phyloP scores from a whole-genome alignment of 2,888 invertebrate species.

The Ophion slaviceki region DNA sequence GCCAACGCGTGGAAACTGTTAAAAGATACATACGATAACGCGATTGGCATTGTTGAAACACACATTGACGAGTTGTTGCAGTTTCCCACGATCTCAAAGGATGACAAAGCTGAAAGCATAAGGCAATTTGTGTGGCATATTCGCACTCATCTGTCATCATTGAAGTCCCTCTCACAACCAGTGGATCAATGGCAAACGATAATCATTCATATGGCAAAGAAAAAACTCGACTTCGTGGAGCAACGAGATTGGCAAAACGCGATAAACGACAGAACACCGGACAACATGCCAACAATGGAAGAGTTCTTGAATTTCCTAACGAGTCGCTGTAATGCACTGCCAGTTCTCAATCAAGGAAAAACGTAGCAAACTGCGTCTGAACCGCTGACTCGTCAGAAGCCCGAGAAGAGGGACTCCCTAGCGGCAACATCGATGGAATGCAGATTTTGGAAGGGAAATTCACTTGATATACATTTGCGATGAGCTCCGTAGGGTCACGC shows the following conservation, averaged over 20 bases:
- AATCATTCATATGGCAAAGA: no score
- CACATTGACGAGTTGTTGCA: constrained; percentile 63
- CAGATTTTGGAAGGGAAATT: no score
- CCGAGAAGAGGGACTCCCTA: no score
- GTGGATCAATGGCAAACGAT: no score
- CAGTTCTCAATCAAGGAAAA: no score
- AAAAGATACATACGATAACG: constrained; percentile 64
- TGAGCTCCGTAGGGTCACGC: no score
- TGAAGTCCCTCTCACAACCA: constrained; percentile 58
- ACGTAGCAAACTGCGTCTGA: no score
- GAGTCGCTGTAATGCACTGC: no score
- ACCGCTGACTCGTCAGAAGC: no score
- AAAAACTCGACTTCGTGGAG: constrained; percentile 19
- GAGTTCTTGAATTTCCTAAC: constrained; percentile 58
- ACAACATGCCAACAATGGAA: constrained; percentile 52
- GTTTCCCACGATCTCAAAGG: constrained; percentile 46
- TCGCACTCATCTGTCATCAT: constrained; percentile 54
- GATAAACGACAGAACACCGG: constrained; percentile 40
- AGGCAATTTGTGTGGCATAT: constrained; percentile 62
- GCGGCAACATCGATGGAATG: no score
- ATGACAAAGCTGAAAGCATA: constrained; percentile 50
- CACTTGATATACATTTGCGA: no score
- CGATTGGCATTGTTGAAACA: constrained; percentile 62
- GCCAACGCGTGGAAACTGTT: constrained; percentile 47
- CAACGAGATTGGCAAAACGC: constrained; percentile 68